A percentile compares a stretch with the other conserved stretches of the same genome.
Evolutionary conservation across 35 echinoderm and acorn worm species (phyloP).

Genomic region (Lytechinus variegatus): DNA sequence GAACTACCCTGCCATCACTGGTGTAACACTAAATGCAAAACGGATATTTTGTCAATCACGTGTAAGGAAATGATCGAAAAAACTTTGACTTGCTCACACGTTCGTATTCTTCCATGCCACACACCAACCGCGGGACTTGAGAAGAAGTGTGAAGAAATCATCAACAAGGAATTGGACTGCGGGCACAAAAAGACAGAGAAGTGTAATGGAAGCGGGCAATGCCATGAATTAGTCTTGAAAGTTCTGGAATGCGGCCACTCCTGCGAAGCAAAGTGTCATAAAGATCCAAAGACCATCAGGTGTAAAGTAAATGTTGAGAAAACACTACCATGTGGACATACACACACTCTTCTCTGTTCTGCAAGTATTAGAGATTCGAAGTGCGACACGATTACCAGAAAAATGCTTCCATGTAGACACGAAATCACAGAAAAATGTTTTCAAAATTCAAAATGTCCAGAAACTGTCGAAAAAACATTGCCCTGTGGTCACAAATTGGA

Average conservation of each 20-base stretch:
- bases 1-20: slow-evolving; percentile 38
- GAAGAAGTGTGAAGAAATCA: not conserved
- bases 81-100: slow-evolving; percentile 43
- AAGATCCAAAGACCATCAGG: slow-evolving; percentile 24
- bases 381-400: slow-evolving; percentile 27
- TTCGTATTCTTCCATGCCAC: slow-evolving; percentile 31
- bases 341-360: slow-evolving; percentile 43
- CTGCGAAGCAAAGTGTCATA: slow-evolving; percentile 23
- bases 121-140: not conserved
- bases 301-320: slow-evolving; percentile 48
- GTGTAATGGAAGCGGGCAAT: not conserved
- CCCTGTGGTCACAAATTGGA: slow-evolving; percentile 52
- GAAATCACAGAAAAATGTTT: slow-evolving; percentile 30
- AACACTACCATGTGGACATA: slow-evolving; percentile 47
- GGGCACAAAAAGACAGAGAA: slow-evolving; percentile 38
- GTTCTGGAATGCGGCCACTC: slow-evolving; percentile 13
- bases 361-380: not conserved
- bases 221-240: not conserved
- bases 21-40: slow-evolving; percentile 7
- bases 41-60: not conserved
- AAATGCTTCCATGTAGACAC: slow-evolving; percentile 43
- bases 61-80: slow-evolving; percentile 26
- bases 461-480: slow-evolving; percentile 12
- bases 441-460: slow-evolving; percentile 38
- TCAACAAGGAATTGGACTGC: slow-evolving; percentile 35